These are phyloP conservation scores for Ochotona curzoniae DNA, from an alignment of 2,113 vertebrate species.

Conservation along the genomic window DNA sequence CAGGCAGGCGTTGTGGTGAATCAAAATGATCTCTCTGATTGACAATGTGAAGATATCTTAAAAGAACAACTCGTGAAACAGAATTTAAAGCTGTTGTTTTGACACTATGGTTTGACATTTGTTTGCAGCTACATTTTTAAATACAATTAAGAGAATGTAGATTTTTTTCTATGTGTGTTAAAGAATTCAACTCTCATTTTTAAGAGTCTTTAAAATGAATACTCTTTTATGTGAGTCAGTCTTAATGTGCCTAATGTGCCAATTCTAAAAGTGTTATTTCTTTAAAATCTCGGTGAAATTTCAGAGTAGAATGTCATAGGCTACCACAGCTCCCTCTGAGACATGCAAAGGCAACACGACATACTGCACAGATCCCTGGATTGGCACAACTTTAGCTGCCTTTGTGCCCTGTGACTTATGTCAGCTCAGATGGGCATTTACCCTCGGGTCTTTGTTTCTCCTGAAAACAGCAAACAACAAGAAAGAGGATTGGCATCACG, in stretches of 20 bases:
- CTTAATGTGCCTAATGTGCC: conserved; percentile 60
- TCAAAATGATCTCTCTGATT: conserved; percentile 57
- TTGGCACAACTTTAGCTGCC: not conserved
- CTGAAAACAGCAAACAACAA: not conserved
- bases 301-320: not conserved
- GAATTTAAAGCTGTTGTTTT: conserved; percentile 67
- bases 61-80: conserved; percentile 67
- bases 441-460: not conserved
- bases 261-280: conserved; percentile 50
- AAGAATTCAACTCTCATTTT: conserved; percentile 66
- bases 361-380: not conserved
- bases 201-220: conserved; percentile 50
- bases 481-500: too few species aligned
- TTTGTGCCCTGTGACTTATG: not conserved
- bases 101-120: conserved; percentile 64
- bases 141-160: conserved; percentile 61
- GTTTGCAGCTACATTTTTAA: conserved; percentile 70
- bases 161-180: conserved; percentile 11
- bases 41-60: conserved; percentile 66
- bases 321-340: not conserved
- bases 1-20: conserved; percentile 35
- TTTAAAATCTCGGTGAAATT: not conserved
- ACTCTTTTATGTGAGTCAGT: conserved; percentile 41
- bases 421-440: not conserved
- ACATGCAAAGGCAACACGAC: not conserved